Base-by-base conservation (phyloP, 2,888 invertebrate genomes). In the Prostheceraeus crozeri region DNA sequence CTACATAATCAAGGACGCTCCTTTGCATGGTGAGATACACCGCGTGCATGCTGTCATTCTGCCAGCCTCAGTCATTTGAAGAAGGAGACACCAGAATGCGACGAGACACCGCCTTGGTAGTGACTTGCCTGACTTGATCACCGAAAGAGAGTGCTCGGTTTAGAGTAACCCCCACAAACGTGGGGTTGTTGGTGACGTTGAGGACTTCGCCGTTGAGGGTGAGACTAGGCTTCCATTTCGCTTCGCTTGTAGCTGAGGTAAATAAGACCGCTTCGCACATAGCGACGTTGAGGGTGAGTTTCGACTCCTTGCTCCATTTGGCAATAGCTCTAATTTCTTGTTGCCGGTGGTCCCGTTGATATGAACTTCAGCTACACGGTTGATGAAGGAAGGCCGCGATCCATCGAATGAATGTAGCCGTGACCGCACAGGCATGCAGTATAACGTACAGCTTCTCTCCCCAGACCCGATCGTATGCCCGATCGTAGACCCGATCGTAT, bases 251-350 rank as follows among this genome's bases (percentile, higher is more conserved):
- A 14, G 23, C 27, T 10, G 11, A 25, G 4, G 48, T 25, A 8
- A 48, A 48, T n/a, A n/a, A n/a, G 23, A 6, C 8, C 8, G 27
- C 48, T 21, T 48, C 48, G 4, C 25, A 8, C 19, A 16, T 40
- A 16, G n/a, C 14, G 6, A 21, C 16, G n/a, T 48, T 48, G 11
- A 21, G 48, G 8, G 48, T 25, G 14, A 48, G 48, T 21, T 48
- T 48, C 25, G 4, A 23, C 27, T 8, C 48, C 19, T 48, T 48
- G 8, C 23, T 48, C 48, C 48, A 48, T 19, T 48, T 48, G 48
- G 48, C 48, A 8, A 48, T 14, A 10, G 4, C 23, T 4, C 3
- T 6, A 3, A 48, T 48, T 11, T 14, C 48, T 21, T 48, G 10
- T 40, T 40, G 40, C n/a, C 8, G n/a, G 40, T 40, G 40, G 40